Percentiles rank a stretch among this genome's conserved stretches.
phyloP scores from a whole-genome alignment of 1,140 invertebrate genomes.

The Dryas iulia region DNA sequence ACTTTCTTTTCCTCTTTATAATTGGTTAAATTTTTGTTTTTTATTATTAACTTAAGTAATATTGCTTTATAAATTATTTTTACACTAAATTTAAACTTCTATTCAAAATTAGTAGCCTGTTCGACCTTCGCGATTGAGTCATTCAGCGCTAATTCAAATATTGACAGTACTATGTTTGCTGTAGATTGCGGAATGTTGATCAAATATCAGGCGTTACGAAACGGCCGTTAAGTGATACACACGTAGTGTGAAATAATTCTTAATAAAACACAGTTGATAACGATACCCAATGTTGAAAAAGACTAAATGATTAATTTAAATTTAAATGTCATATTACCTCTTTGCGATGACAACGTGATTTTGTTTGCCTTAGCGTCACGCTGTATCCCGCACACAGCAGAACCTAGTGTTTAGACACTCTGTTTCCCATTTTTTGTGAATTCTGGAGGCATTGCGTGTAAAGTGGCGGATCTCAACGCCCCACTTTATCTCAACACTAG shows the following conservation, averaged over 20 bases:
- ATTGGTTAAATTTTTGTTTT: constrained; percentile 21
- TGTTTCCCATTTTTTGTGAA: too few species aligned
- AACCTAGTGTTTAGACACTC: too few species aligned
- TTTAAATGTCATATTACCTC: too few species aligned
- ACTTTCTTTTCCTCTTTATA: constrained; percentile 13
- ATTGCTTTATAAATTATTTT: constrained; percentile 4
- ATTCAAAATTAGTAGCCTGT: constrained; percentile 17
- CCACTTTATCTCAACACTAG: too few species aligned
- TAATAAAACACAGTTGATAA: neutral
- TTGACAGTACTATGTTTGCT: constrained; percentile 26
- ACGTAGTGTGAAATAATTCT: neutral
- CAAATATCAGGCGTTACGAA: constrained; percentile 29
- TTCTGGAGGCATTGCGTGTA: too few species aligned
- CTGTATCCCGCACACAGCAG: too few species aligned
- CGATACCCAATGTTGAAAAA: neutral
- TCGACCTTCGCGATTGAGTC: constrained; percentile 33
- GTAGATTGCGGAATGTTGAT: constrained; percentile 27
- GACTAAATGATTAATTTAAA: too few species aligned
- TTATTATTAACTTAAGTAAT: neutral
- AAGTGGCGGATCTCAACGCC: too few species aligned
- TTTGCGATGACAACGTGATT: too few species aligned
- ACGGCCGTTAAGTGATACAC: neutral
- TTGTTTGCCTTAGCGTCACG: too few species aligned
- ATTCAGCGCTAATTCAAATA: constrained; percentile 31
- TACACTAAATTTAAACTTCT: neutral